Evolutionary conservation across 2,113 vertebrate genomes (phyloP), one percentile per base, ranked within the genome.

Genomic region (Chinchilla lanigera): DNA sequence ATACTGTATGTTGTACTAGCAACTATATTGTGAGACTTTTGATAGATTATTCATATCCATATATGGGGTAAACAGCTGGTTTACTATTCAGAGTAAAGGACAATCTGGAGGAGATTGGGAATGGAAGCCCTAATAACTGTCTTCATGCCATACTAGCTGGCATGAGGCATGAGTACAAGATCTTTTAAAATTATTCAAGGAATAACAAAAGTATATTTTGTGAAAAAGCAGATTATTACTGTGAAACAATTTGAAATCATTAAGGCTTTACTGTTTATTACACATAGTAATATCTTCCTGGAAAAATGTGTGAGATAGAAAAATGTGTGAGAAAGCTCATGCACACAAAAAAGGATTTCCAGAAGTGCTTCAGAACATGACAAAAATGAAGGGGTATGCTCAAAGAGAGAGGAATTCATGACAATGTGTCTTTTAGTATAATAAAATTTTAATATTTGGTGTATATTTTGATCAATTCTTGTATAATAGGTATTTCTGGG

Each of bases 161-260:
- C 73, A 35, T 61, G 69, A 94, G 35, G 12, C 8, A 47, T 93
- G 50, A 73, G 52, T 67, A 65, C n/a, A 11, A 90, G 38, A 75
- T 89, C 90, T 96, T 80, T 71, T 61, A 93, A 90, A 95, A 85
- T 80, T 73, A 91, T 77, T 86, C 35, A 65, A 86, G 67, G 95
- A 94, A 90, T 83, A 38, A 61, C 9, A 38, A 83, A 95, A 97
- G 77, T 89, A 77, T 28, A 92, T 56, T 93, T 91, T 80, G 2
- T 63, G 14, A 65, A 60, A 60, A 88, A 92, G 20, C 26, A 24
- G 38, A 78, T 95, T 56, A 61, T 78, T 60, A 50, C 52, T 73
- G 1, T 86, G 71, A 83, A 63, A 60, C 20, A n/a, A 78, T 69
- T 82, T 96, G 52, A 56, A 90, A 84, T 89, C 16, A 35, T 92